Conservation (phyloP, 2,888 invertebrate genomes). For the Sturmia bella region DNA sequence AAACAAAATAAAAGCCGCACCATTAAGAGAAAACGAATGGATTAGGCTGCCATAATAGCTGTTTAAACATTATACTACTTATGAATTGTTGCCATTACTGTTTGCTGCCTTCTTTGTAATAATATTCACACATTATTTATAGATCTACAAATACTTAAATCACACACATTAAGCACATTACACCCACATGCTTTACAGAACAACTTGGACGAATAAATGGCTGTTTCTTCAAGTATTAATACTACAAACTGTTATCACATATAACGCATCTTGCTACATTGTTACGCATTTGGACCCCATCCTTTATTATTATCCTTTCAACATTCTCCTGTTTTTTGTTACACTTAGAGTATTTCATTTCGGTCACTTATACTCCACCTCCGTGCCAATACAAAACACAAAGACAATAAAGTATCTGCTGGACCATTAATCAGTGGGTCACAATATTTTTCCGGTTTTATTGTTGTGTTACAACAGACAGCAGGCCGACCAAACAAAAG, state of each 20-base stretch:
- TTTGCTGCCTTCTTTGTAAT: neutral
- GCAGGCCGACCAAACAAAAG: slow-evolving; percentile 30
- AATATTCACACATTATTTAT: slow-evolving; percentile 12
- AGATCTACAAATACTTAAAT: neutral
- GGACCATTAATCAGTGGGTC: slow-evolving; percentile 56
- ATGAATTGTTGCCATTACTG: neutral
- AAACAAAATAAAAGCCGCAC: neutral
- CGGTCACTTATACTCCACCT: neutral
- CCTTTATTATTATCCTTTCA: neutral
- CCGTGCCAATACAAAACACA: slow-evolving; percentile 2
- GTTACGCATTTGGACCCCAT: neutral
- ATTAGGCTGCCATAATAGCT: neutral
- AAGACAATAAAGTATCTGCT: slow-evolving; percentile 43
- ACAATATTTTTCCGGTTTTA: slow-evolving; percentile 44
- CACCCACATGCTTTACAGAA: neutral
- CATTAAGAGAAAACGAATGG: neutral
- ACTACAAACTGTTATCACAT: slow-evolving; percentile 20
- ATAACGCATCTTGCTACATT: neutral
- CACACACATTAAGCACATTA: neutral
- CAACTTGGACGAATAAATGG: neutral
- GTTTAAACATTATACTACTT: slow-evolving; percentile 11
- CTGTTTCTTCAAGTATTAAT: neutral
- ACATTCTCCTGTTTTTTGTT: neutral
- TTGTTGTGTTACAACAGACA: slow-evolving; percentile 38
- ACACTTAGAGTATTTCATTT: slow-evolving; percentile 14